A percentile compares a stretch with the other conserved stretches of the same genome.
phyloP scores from a whole-genome alignment of 1,140 invertebrate species.

The Augochlora pura region DNA sequence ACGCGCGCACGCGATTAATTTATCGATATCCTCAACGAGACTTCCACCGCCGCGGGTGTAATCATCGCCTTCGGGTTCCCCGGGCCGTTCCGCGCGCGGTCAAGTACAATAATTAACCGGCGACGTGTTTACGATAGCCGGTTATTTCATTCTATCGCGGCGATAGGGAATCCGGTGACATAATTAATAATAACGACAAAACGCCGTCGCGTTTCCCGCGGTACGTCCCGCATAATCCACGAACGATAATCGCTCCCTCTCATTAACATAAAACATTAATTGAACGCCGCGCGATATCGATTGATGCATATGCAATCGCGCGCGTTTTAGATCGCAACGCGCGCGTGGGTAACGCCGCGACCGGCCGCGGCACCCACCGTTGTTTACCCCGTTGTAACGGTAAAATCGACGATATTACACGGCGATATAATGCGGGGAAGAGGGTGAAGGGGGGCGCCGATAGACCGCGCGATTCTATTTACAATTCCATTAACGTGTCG shows the following conservation, averaged over 20 bases:
- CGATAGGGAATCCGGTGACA: constrained; percentile 22
- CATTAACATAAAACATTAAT: constrained; percentile 52
- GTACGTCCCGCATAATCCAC: constrained; percentile 15
- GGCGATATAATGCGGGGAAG: too few relatives aligned
- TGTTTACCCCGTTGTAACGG: neutral
- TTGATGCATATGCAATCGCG: constrained; percentile 13
- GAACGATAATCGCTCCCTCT: constrained; percentile 9
- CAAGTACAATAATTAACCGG: constrained; percentile 55
- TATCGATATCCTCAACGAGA: constrained; percentile 61
- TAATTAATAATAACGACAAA: constrained; percentile 61
- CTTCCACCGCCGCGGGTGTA: constrained; percentile 49
- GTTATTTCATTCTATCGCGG: constrained; percentile 50
- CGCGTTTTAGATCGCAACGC: neutral
- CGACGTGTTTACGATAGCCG: constrained; percentile 54
- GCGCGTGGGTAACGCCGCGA: neutral
- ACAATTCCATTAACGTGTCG: too few relatives aligned
- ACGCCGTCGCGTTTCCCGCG: constrained; percentile 22
- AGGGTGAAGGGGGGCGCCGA: too few relatives aligned
- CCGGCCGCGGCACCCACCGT: too few relatives aligned
- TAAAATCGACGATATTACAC: neutral
- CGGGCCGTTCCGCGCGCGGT: constrained; percentile 33
- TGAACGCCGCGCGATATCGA: constrained; percentile 14
- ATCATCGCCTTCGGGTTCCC: constrained; percentile 51
- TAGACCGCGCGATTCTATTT: neutral
- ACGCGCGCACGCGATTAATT: constrained; percentile 61